Conservation (phyloP, 2,113 vertebrate species). For the Psettodes erumei region DNA sequence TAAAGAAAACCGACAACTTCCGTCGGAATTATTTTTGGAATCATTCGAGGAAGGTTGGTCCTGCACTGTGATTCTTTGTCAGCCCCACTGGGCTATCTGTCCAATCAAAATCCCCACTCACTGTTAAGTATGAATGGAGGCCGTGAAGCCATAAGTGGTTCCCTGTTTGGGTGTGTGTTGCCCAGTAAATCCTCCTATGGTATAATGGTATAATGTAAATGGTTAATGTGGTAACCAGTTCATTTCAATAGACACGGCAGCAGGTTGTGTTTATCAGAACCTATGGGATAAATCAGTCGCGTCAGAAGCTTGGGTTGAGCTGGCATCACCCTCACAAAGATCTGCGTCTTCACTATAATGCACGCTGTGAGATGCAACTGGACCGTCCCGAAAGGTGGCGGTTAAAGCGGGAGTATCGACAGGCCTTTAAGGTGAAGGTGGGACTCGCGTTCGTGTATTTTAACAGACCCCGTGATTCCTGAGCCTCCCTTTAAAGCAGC, state of each 20-base stretch:
- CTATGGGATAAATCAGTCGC: slow-evolving; percentile 9
- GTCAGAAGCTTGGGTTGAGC: neutral
- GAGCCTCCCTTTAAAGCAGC: neutral
- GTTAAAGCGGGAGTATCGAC: neutral
- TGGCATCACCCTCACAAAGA: slow-evolving; percentile 6
- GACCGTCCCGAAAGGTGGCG: neutral
- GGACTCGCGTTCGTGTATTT: too few relatives aligned
- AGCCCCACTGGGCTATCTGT: neutral
- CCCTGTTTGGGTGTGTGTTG: neutral
- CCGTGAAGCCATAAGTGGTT: neutral
- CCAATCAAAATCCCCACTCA: slow-evolving; percentile 26
- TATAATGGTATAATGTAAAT: too few relatives aligned
- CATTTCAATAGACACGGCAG: neutral
- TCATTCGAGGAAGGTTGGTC: slow-evolving; percentile 30
- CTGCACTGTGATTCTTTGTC: slow-evolving; percentile 30
- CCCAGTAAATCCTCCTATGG: neutral
- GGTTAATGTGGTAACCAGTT: too few relatives aligned
- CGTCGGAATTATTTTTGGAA: neutral
- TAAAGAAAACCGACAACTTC: neutral
- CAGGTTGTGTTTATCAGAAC: slow-evolving; percentile 1
- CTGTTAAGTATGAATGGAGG: slow-evolving; percentile 33
- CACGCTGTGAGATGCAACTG: neutral
- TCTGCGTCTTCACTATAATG: neutral
- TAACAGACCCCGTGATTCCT: too few relatives aligned
- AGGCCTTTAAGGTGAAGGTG: neutral